Percentiles rank a stretch among this genome's conserved stretches.
These are phyloP conservation scores for Choristoneura fumiferana DNA, from an alignment of 1,140 invertebrate species.

Conservation along the genomic window DNA sequence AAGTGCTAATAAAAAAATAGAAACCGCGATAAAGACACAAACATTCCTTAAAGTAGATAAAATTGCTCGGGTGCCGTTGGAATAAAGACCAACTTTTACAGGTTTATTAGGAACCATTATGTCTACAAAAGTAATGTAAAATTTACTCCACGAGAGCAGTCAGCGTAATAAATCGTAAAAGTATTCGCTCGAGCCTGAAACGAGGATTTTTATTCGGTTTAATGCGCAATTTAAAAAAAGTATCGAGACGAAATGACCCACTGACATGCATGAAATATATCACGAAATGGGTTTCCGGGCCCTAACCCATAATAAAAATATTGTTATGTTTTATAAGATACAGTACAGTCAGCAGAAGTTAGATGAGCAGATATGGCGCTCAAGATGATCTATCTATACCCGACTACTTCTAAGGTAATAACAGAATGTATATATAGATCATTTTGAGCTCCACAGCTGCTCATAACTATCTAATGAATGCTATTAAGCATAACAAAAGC, in stretches of 20 bases:
- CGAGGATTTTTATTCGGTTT: too few relatives aligned
- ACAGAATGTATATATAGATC: too few relatives aligned
- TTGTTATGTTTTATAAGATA: too few relatives aligned
- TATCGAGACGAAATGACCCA: background rate
- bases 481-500: too few relatives aligned
- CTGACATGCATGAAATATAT: background rate
- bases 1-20: too few relatives aligned
- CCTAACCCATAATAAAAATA: background rate
- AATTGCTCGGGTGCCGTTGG: background rate
- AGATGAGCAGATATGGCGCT: too few relatives aligned
- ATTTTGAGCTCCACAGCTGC: too few relatives aligned
- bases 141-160: background rate
- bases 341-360: too few relatives aligned
- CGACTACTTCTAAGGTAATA: too few relatives aligned
- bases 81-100: background rate
- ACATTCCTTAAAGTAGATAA: background rate
- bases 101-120: background rate
- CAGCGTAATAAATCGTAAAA: background rate
- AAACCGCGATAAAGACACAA: background rate
- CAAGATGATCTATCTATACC: too few relatives aligned
- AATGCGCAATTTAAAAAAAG: background rate
- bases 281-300: background rate
- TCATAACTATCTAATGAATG: too few relatives aligned
- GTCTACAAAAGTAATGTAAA: constrained; percentile 6
- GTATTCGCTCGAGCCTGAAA: too few relatives aligned